phyloP scores from a whole-genome alignment of 2,888 invertebrate genomes.

The Nesidiocoris tenuis region DNA sequence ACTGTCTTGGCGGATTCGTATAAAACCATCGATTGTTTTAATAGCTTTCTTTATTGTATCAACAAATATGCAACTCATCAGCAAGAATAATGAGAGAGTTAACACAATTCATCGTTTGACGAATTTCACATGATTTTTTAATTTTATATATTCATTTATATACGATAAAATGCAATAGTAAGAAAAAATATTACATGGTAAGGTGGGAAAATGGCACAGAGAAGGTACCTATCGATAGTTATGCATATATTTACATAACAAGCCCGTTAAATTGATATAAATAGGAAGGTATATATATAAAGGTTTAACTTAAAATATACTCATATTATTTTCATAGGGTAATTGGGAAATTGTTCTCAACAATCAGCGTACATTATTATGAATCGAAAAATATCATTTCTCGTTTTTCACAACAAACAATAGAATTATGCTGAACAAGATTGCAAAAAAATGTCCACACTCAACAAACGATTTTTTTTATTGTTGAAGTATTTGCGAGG shows the following conservation, averaged over 20 bases:
- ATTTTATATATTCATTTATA: constrained; percentile 44
- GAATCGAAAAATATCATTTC: background rate
- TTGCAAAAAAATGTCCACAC: too few species aligned
- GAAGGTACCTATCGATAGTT: constrained; percentile 32
- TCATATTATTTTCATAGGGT: constrained; percentile 22
- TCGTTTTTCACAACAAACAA: too few species aligned
- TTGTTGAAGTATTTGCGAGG: too few species aligned
- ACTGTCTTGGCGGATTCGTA: too few species aligned
- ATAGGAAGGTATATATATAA: constrained; percentile 23
- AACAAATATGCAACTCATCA: constrained; percentile 50
- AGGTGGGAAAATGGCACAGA: constrained; percentile 49
- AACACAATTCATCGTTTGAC: constrained; percentile 45
- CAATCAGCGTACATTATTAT: background rate
- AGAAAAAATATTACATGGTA: constrained; percentile 47
- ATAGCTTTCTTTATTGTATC: constrained; percentile 49
- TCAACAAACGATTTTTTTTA: too few species aligned
- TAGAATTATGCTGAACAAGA: too few species aligned
- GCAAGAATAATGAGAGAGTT: constrained; percentile 49
- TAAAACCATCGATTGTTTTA: too few species aligned
- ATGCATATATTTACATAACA: constrained; percentile 49
- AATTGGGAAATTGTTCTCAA: background rate
- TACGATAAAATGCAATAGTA: constrained; percentile 49
- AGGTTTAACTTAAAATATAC: constrained; percentile 29
- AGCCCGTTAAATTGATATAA: constrained; percentile 34
- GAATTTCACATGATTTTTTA: constrained; percentile 37